These are phyloP conservation scores for Dryadula phaetusa DNA, from an alignment of 2,888 invertebrate genomes.

Conservation along the genomic window DNA sequence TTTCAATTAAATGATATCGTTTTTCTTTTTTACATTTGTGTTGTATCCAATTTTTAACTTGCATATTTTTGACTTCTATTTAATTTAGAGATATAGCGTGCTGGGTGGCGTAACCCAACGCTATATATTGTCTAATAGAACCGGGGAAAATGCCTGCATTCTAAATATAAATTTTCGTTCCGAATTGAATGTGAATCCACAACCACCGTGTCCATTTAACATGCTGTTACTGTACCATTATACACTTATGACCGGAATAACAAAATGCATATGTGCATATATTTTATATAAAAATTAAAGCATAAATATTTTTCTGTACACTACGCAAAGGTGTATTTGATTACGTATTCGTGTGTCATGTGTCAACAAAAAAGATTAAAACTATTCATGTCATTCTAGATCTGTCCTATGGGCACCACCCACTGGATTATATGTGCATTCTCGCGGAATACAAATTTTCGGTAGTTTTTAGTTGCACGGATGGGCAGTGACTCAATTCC, in stretches of 20 bases:
- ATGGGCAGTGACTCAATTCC: slow-evolving; percentile 68
- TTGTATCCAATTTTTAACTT: neutral
- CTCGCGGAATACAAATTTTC: slow-evolving; percentile 73
- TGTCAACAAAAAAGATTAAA: slow-evolving; percentile 55
- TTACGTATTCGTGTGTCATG: slow-evolving; percentile 4
- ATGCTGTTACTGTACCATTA: too few relatives aligned
- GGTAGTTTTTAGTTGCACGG: slow-evolving; percentile 65
- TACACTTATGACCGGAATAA: too few relatives aligned
- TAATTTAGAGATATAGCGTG: too few relatives aligned
- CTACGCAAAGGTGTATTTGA: neutral
- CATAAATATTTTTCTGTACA: neutral
- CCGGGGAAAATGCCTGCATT: neutral
- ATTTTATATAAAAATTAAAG: too few relatives aligned
- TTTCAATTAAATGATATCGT: neutral
- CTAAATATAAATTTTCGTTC: neutral
- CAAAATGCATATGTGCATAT: too few relatives aligned
- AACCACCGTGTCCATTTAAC: neutral
- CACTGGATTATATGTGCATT: slow-evolving; percentile 74
- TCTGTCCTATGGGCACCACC: slow-evolving; percentile 67
- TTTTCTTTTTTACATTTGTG: neutral
- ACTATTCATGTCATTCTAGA: slow-evolving; percentile 69
- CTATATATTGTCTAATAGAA: neutral
- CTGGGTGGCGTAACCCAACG: too few relatives aligned
- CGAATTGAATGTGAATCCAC: neutral
- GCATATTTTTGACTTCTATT: neutral